These are phyloP conservation scores for Drosophila anomalata DNA, from an alignment of 2,888 invertebrate species.

Conservation along the genomic window DNA sequence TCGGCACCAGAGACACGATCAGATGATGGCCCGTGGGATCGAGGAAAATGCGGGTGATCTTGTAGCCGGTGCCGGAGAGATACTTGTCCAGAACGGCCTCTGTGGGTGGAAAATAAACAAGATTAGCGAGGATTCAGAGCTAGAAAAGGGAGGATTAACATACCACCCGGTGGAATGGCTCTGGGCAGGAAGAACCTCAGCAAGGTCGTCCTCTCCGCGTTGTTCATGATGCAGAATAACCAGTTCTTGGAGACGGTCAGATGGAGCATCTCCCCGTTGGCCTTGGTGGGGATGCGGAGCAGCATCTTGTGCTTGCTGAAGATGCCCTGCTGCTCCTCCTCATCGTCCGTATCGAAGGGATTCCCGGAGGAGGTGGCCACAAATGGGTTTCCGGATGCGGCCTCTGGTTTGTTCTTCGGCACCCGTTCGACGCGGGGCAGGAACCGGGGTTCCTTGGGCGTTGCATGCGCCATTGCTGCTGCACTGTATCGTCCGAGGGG, in stretches of 20 bases:
- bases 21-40: conserved; percentile 95
- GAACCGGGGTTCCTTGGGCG: conserved; percentile 74
- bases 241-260: conserved; percentile 92
- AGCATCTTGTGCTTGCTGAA: conserved; percentile 93
- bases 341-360: conserved; percentile 78
- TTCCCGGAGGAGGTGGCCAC: conserved; percentile 51
- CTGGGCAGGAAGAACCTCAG: conserved; percentile 92
- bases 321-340: conserved; percentile 90
- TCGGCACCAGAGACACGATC: conserved; percentile 88
- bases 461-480: conserved; percentile 52
- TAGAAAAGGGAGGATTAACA: conserved; percentile 14
- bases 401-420: background rate
- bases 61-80: conserved; percentile 79
- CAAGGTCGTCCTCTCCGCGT: conserved; percentile 86
- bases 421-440: conserved; percentile 55
- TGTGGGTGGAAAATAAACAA: conserved; percentile 31
- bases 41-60: conserved; percentile 84
- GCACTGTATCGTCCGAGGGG: background rate
- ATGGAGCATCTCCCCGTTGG: conserved; percentile 88
- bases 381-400: conserved; percentile 20
- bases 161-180: conserved; percentile 92
- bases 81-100: conserved; percentile 82
- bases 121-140: background rate
- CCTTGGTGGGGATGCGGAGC: conserved; percentile 89
- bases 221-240: conserved; percentile 92